These are phyloP conservation scores for Lydus trimaculatus DNA, from an alignment of 2,888 invertebrate genomes.

Conservation along the genomic window DNA sequence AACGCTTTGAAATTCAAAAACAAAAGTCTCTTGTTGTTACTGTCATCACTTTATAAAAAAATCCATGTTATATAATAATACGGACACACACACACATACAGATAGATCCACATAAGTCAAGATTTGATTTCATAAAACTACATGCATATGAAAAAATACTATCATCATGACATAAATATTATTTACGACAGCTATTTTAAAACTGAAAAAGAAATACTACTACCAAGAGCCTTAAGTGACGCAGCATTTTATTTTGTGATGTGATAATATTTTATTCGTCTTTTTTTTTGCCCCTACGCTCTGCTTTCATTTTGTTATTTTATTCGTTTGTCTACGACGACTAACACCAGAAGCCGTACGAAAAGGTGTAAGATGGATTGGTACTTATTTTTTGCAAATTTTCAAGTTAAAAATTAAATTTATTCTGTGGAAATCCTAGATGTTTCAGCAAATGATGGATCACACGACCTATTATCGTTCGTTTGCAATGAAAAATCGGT, in stretches of 20 bases:
- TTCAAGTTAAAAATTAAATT: not conserved
- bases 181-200: slow-evolving; percentile 29
- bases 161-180: slow-evolving; percentile 26
- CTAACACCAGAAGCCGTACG: not conserved
- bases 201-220: slow-evolving; percentile 5
- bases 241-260: slow-evolving; percentile 3
- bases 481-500: no score
- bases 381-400: not conserved
- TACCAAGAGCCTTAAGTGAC: not conserved
- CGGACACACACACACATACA: not conserved
- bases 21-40: not conserved
- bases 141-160: not conserved
- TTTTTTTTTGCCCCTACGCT: not conserved
- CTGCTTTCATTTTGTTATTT: not conserved
- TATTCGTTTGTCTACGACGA: not conserved
- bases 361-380: not conserved
- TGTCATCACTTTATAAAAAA: not conserved
- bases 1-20: not conserved
- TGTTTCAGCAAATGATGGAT: not conserved
- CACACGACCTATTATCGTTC: not conserved
- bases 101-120: not conserved
- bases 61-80: not conserved
- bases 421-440: no score
- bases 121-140: slow-evolving; percentile 4
- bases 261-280: not conserved